Conservation (phyloP, 2,888 invertebrate species). For the Rhamphomyia laevipes region DNA sequence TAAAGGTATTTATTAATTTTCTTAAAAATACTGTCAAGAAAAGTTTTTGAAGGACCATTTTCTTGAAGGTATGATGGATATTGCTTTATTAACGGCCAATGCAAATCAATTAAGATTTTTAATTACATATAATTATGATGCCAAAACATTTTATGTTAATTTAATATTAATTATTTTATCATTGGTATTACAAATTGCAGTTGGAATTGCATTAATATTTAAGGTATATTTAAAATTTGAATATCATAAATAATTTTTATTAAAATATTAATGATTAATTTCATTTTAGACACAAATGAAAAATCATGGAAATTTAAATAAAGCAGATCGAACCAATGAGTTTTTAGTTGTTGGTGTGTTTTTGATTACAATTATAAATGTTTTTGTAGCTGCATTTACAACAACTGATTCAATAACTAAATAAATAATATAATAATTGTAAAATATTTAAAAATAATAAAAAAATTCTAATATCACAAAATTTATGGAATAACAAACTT, state of each 20-base stretch:
- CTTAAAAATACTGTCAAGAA: no score
- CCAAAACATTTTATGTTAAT: conserved; percentile 46
- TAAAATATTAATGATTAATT: background rate
- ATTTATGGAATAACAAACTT: no score
- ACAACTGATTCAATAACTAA: conserved; percentile 22
- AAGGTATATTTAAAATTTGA: conserved; percentile 39
- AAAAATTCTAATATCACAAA: no score
- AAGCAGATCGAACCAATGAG: conserved; percentile 46
- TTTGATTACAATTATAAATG: conserved; percentile 54
- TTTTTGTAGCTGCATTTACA: conserved; percentile 46
- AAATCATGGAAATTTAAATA: conserved; percentile 22
- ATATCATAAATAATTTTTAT: background rate
- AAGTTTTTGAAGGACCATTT: no score
- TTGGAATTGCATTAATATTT: conserved; percentile 49
- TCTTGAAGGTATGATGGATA: conserved; percentile 51
- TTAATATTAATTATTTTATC: conserved; percentile 47
- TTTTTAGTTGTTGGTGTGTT: conserved; percentile 51
- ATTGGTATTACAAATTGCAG: conserved; percentile 49
- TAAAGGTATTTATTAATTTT: no score
- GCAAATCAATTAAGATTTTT: conserved; percentile 57
- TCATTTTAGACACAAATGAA: conserved; percentile 26
- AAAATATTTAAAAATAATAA: no score
- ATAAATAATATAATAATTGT: no score
- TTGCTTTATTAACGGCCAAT: conserved; percentile 56
- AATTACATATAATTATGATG: conserved; percentile 45